Evolutionary conservation across 2,113 vertebrate species (phyloP), one percentile per base, ranked within the genome.

Genomic region (Brachypodius melanocephalos): DNA sequence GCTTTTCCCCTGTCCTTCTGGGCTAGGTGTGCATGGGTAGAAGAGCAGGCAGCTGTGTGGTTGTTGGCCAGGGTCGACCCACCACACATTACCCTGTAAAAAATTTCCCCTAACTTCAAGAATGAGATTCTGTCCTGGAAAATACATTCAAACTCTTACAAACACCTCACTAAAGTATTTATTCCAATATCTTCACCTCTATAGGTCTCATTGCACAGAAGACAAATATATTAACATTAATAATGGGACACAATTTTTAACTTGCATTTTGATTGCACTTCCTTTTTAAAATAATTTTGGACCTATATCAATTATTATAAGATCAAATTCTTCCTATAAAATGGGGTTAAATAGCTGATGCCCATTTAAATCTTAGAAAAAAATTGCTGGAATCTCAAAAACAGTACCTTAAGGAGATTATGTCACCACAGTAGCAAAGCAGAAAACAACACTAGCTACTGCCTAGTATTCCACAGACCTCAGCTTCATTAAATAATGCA

Each of bases 401-500:
- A 42, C 29, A 43, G 12, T 80, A 26, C 4, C 42, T 40, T 20
- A 51, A 85, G 55, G 22, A 85, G 34, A 93, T 91, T 92, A 88
- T 61, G 26, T 25, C 5, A 81, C 34, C 42, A 55, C 13, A 26
- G 22, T 14, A 12, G 51, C 59, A 89, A 78, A 86, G 40, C 61
- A 77, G 62, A 68, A 61, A 93, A 67, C 25, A 68, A 13, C 49
- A 48, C 21, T 88, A 69, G 42, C 62, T 66, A 58, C 26, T 61
- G 28, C 34, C 72, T 89, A 61, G 24, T 38, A 46, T 29, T 78
- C 34, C 40, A 87, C 38, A 65, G 29, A 69, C 42, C 42, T 58
- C 61, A 77, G 18, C 22, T 96, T 93, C 55, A 85, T 52, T 91
- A 90, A 89, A 79, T 62, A 77, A 76, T 24, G 6, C 32, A 21